phyloP scores from a whole-genome alignment of 2,888 invertebrate genomes.

The Agrochola lota region DNA sequence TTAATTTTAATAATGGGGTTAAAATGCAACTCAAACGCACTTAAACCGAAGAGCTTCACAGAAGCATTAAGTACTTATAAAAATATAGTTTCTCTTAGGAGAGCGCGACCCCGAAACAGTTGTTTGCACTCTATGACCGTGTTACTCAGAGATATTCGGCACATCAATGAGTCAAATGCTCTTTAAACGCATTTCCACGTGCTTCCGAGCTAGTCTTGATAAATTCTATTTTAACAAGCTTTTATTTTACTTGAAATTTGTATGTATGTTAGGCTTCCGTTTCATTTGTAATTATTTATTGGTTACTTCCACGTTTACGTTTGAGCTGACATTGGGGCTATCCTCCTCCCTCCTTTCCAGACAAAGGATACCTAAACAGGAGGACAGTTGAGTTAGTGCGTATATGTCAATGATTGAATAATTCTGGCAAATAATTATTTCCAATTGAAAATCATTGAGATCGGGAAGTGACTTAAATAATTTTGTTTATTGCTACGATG shows the following conservation, averaged over 20 bases:
- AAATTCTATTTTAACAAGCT: conserved; percentile 23
- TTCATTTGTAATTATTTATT: background rate
- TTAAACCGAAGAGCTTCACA: background rate
- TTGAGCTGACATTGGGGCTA: background rate
- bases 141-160: conserved; percentile 59
- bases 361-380: background rate
- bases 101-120: conserved; percentile 69
- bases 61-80: conserved; percentile 25
- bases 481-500: background rate
- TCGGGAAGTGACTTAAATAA: background rate
- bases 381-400: background rate
- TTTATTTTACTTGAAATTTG: conserved; percentile 1
- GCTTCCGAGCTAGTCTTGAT: background rate
- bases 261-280: background rate
- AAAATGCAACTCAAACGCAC: conserved; percentile 1
- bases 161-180: conserved; percentile 65
- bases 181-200: conserved; percentile 40
- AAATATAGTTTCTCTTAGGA: conserved; percentile 37
- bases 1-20: background rate
- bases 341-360: background rate
- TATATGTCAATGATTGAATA: background rate
- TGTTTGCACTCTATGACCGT: conserved; percentile 71
- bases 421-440: background rate
- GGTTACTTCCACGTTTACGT: background rate
- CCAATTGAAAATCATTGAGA: background rate